Evolutionary conservation across 2,113 vertebrate species (phyloP), one percentile per base, ranked within the genome.

Genomic region (Rhadina sibilatrix): DNA sequence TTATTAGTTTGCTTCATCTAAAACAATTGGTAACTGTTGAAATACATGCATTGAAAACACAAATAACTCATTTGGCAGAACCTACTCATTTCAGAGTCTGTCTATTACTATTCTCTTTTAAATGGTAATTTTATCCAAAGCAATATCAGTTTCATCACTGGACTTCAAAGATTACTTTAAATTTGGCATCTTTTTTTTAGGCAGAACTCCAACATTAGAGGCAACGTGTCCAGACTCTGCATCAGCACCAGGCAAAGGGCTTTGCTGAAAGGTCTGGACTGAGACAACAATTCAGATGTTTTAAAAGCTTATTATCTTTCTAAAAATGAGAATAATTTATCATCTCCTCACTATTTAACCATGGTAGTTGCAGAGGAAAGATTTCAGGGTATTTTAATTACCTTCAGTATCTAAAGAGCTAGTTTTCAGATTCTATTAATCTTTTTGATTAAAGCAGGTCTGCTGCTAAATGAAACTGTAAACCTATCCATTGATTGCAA

Each of bases 311-410:
- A 79, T 93, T 83, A 68, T 74, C 31, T 40, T 90, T 53, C 42
- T 87, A 27, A 64, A 95, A 94, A 77, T 46, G 11, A 60, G 80
- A 81, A 74, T 31, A 5, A 69, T 83, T 66, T 87, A 76, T 92
- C 15, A 79, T 77, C 87, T 94, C 71, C 35, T 90, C 42, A 60
- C 40, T 35, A 89, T 82, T 94, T 86, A 94, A 91, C 31, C 53
- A 12, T 8, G 70, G 50, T 27, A 90, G 9, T 57, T 66, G 21
- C 33, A 89, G 72, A 89, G 42, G 52, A 82, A 89, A 94, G 47
- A 9, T 75, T 75, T 91, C 10, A n/a, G 65, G 5, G 0, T 2
- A 50, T 79, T 89, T 91, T 60, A 90, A 87, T 94, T 89, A 85
- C 21, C 6, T 90, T 64, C 52, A 4, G 24, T 83, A 79, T 64